Conservation (phyloP, 2,888 invertebrate species). For the Polia nebulosa region DNA sequence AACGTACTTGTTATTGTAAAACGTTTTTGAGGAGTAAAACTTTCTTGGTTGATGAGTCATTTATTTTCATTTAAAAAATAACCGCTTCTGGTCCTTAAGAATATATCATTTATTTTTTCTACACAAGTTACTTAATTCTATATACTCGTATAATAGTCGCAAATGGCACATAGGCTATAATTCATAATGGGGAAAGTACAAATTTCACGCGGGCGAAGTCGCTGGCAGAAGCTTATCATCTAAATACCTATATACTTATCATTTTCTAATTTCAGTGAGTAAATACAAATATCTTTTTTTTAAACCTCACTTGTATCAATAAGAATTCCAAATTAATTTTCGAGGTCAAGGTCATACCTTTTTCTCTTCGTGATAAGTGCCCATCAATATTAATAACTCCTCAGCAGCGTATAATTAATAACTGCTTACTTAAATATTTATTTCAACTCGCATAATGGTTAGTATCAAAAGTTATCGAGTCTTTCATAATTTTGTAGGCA, state of each 20-base stretch:
- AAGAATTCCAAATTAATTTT: constrained; percentile 12
- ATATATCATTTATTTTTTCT: too few species aligned
- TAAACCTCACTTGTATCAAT: not conserved
- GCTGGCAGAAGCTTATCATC: too few species aligned
- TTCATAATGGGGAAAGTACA: too few species aligned
- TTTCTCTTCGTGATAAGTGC: constrained; percentile 21
- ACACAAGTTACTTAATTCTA: too few species aligned
- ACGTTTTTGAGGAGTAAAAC: too few species aligned
- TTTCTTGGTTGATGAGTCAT: too few species aligned
- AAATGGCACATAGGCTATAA: too few species aligned
- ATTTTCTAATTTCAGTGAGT: not conserved
- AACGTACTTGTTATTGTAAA: too few species aligned
- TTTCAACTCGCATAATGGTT: constrained; percentile 10
- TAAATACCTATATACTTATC: not conserved
- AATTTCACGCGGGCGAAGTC: too few species aligned
- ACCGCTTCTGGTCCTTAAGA: too few species aligned
- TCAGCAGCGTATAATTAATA: constrained; percentile 19
- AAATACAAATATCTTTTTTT: not conserved
- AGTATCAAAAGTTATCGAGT: constrained; percentile 17
- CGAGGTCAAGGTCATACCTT: not conserved
- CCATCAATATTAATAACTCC: constrained; percentile 40
- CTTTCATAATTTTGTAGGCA: constrained; percentile 1
- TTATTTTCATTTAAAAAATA: too few species aligned
- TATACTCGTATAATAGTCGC: too few species aligned
- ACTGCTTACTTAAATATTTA: constrained; percentile 16